Evolutionary conservation across 2,888 invertebrate genomes (phyloP), one percentile per base, ranked within the genome.

Genomic region (Ceratothoa steindachneri): DNA sequence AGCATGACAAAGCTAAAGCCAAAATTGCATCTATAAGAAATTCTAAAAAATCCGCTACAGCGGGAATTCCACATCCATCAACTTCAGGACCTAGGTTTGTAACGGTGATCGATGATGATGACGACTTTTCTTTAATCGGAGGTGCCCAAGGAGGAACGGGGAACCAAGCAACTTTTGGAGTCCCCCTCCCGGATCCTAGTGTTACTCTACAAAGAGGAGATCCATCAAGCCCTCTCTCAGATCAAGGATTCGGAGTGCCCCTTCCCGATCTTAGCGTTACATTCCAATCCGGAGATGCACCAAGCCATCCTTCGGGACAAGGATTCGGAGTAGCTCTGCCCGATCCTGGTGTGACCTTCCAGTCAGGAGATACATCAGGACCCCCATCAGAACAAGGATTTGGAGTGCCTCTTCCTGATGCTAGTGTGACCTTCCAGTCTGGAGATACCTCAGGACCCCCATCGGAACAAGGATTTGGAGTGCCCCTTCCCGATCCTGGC

Each of bases 1-100:
- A 68, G 5, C 60, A 67, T 31, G 71, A 31, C 9, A 66, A 30
- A 7, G 52, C 52, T 1, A 31, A 53, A 28, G 53, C 28, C n/a
- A 24, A 41, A n/a, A 29, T 19, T n/a, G 53, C n/a, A 12, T 41
- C 19, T 69, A 15, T 29, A 0, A 52, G 19, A 1, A 51, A 31
- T 30, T 67, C 30, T 55, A 27, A 2, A 52, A 28, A 30, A 19
- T 22, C 12, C n/a, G 67, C 19, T n/a, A 27, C 29, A 30, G n/a
- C 41, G 9, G 67, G 71, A 30, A 64, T 29, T 19, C 31, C 64
- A 30, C 30, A 60, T 5, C 67, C 55, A 4, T 24, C 70, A 28
- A 60, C 30, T 24, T 60, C 64, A 0, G 70, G 70, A n/a, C n/a
- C n/a, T 15, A 51, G 70, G 4, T 70, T 70, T 28, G 30, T 30